Conservation (phyloP, 2,797 vertebrate species). For the Arrhamphus sclerolepis region DNA sequence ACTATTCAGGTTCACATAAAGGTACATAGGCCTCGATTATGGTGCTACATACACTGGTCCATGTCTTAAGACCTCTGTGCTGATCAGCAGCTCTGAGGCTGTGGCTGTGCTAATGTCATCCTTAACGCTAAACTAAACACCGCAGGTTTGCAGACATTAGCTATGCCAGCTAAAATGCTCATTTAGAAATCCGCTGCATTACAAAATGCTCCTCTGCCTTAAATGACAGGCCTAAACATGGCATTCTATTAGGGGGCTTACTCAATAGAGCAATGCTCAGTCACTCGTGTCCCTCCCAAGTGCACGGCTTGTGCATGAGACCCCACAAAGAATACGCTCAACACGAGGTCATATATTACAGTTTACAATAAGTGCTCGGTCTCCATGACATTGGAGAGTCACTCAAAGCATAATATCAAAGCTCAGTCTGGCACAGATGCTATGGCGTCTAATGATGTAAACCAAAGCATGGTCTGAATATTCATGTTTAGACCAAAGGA, state of each 20-base stretch:
- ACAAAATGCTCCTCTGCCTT: constrained; percentile 52
- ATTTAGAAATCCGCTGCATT: constrained; percentile 65
- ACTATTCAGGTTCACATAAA: constrained; percentile 59
- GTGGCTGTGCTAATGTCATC: constrained; percentile 74
- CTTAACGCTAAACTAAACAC: constrained; percentile 80
- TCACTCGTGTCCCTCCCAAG: constrained; percentile 70
- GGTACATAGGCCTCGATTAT: constrained; percentile 82
- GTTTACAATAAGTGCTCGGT: constrained; percentile 65
- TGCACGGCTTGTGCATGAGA: constrained; percentile 60
- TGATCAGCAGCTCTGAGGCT: constrained; percentile 72
- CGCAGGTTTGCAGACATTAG: constrained; percentile 72
- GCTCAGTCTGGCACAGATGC: constrained; percentile 52
- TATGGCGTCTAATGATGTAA: constrained; percentile 52
- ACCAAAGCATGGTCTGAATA: constrained; percentile 59
- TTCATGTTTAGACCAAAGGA: constrained; percentile 60
- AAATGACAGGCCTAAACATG: constrained; percentile 75
- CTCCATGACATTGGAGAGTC: constrained; percentile 61
- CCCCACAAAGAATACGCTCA: constrained; percentile 68
- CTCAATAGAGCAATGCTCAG: constrained; percentile 75
- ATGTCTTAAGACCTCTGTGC: constrained; percentile 75
- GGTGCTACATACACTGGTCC: constrained; percentile 79
- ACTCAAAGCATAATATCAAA: constrained; percentile 53
- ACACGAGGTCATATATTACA: constrained; percentile 72
- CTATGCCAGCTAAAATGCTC: constrained; percentile 65
- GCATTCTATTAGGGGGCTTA: constrained; percentile 68